Base-by-base conservation (phyloP, 2,888 invertebrate species). In the Listrodromus nycthemerus region DNA sequence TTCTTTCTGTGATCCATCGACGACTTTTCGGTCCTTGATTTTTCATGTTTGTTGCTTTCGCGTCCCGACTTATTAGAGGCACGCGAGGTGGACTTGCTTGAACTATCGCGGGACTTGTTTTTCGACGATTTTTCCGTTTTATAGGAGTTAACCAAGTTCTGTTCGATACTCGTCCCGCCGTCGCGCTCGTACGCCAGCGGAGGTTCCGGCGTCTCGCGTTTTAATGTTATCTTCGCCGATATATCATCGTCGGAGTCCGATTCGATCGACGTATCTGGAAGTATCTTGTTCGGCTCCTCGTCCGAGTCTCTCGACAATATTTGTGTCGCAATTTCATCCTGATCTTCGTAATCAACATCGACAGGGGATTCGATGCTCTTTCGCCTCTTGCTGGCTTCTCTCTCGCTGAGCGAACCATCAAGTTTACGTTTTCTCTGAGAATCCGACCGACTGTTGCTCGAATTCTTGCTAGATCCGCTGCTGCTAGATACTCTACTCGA, bases 401-500 rank as follows among this genome's bases (percentile, higher is more conserved):
- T 86, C 27, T 82, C 73, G 67, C 52, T 79, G 66, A 8, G 81
- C 1, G 86, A 83, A 27, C 73, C 85, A 3, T 89, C 89, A 52
- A 79, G 63, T 82, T 89, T 90, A 41, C 90, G 88, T 83, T 90
- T 91, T 52, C 84, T 88, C 24, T 77, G 73, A 80, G 78, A 77
- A 7, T 89, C 87, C 33, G 73, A 63, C 30, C 65, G 58, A 67
- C 70, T 84, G 55, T 77, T 84, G 21, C 33, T 85, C 79, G 76
- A 41, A 8, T 73, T 66, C 63, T 76, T 76, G 33, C 21, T 55
- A 33, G 73, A 66, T n/a, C 30, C 85, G 78, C 61, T 84, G 50
- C 74, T 87, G 61, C 86, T 87, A 1, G 86, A 83, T 13, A 84
- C 73, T 82, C 83, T 88, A n/a, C 63, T 79, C 63, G 81, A 85